phyloP scores from a whole-genome alignment of 2,113 vertebrate species.

The Mastomys natalensis region DNA sequence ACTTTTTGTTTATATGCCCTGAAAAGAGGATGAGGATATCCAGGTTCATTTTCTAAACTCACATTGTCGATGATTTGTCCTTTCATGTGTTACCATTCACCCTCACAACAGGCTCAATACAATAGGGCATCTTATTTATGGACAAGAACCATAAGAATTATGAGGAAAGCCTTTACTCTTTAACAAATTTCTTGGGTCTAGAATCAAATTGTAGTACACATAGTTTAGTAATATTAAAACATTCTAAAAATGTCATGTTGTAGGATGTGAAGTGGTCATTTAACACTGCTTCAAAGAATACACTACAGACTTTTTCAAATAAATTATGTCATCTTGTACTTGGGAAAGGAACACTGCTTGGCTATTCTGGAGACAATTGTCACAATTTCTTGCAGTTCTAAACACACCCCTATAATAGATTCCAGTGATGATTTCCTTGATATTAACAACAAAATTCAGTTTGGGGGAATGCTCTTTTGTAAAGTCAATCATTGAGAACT shows the following conservation, averaged over 20 bases:
- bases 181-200: not conserved
- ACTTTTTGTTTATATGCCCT: not conserved
- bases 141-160: no score
- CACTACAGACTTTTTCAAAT: not conserved
- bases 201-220: not conserved
- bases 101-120: rapidly evolving
- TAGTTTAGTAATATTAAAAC: not conserved
- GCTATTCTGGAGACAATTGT: not conserved
- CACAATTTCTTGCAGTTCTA: not conserved
- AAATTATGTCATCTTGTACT: not conserved
- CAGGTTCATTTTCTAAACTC: not conserved
- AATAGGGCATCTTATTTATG: rapidly evolving
- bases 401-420: not conserved
- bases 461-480: not conserved
- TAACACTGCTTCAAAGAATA: not conserved
- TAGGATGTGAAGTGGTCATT: not conserved
- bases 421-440: not conserved
- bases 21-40: rapidly evolving
- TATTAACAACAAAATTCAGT: not conserved
- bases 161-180: not conserved
- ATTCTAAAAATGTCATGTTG: not conserved
- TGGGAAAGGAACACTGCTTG: not conserved
- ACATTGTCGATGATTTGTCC: not conserved
- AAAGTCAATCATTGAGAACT: not conserved
- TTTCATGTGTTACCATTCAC: not conserved